These are phyloP conservation scores for Phrynocephalus vlangalii DNA, from an alignment of 2,797 vertebrate genomes.

Conservation along the genomic window DNA sequence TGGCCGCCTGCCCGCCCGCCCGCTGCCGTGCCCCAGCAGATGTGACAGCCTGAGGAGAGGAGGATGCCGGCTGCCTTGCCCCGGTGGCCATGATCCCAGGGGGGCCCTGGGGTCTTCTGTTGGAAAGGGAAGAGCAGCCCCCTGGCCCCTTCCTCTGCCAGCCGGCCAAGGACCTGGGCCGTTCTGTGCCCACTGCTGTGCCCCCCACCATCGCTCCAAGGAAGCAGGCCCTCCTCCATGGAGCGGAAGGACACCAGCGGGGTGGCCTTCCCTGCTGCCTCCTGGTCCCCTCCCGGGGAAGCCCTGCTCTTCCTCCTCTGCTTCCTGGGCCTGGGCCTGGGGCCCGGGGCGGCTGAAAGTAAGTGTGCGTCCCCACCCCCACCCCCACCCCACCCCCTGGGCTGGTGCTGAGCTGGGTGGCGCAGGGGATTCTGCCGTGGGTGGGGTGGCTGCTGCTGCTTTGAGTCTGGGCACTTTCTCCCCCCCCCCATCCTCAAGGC, in stretches of 20 bases:
- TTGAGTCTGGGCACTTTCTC: neutral
- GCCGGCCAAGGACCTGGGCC: neutral
- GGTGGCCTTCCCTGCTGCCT: neutral
- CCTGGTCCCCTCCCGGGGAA: constrained; percentile 35
- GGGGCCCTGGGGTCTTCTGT: neutral
- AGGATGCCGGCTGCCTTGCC: too few species aligned
- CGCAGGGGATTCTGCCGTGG: neutral
- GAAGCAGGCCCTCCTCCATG: constrained; percentile 13
- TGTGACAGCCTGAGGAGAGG: neutral
- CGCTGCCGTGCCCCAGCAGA: too few species aligned
- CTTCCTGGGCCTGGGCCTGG: constrained; percentile 55
- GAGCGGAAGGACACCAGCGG: neutral
- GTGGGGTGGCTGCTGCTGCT: neutral
- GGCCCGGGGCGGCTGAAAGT: constrained; percentile 68
- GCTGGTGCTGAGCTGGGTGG: too few species aligned
- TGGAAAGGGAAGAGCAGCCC: neutral
- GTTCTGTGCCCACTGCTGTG: too few species aligned
- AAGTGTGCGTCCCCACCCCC: constrained; percentile 51
- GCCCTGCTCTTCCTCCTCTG: constrained; percentile 59
- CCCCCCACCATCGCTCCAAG: too few species aligned
- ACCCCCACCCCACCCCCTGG: too few species aligned
- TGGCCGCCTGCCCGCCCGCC: too few species aligned
- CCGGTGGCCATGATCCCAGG: neutral
- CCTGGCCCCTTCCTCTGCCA: neutral
- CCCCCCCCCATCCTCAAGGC: neutral